Evolutionary conservation across 2,888 invertebrate genomes (phyloP), one percentile per base, ranked within the genome.

Genomic region (Ametastegia equiseti): DNA sequence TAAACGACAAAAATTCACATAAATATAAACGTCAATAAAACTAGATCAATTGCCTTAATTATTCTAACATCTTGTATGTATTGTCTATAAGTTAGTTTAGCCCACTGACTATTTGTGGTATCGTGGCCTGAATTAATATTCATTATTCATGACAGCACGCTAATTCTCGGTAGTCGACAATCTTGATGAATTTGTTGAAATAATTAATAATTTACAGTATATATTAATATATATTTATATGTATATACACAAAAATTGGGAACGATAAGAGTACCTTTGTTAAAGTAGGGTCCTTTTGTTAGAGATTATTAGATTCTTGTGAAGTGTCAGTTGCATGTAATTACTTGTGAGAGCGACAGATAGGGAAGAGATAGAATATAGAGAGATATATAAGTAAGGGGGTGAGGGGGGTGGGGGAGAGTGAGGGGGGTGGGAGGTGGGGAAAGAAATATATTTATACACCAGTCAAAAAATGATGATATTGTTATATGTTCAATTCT

Each of bases 261-360:
- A 82, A 81, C 82, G 82, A 73, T 81, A 80, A 82, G 81, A 83
- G 83, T 84, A 81, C 82, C 77, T 81, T 85, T 81, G 84, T 85
- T 84, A 84, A 83, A 83, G 75, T 82, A 81, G 80, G 81, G 81
- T 79, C 81, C 82, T 81, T 77, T 71, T 78, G 83, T 81, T 82
- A 82, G 57, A n/a, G n/a, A 69, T 81, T 73, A 80, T 81, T 84
- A 84, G 81, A 80, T 81, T 77, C 81, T 80, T 81, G 81, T 69
- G 80, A 81, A 82, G 81, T 84, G 82, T 83, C 36, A 84, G 82
- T 84, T 83, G 83, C 84, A 81, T 83, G 84, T 84, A 83, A 83
- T 82, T 83, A 83, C 42, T 81, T 81, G 80, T 82, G 81, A 85
- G 67, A 84, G 85, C 82, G 80, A 83, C 67, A 84, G 81, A 83